A percentile compares a stretch with the other conserved stretches of the same genome.
Conservation (phyloP, 37 sponge, comb jelly and placozoan species). For the Crambe crambe region DNA sequence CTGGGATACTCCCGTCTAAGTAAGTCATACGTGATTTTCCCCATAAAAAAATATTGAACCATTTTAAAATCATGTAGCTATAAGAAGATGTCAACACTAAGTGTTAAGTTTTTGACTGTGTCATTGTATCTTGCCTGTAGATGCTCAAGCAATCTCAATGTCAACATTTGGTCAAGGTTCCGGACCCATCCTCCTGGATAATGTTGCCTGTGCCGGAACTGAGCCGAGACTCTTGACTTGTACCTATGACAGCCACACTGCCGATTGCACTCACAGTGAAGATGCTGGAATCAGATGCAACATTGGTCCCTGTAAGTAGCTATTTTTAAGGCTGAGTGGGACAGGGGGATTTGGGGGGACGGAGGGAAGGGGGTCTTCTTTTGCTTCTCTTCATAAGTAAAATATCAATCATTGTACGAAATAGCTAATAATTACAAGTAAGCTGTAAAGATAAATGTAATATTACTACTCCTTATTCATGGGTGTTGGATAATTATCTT, state of each 20-base stretch:
- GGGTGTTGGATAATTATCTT: too few species aligned
- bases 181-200: constrained; percentile 6
- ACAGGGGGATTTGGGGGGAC: too few species aligned
- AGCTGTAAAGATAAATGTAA: too few species aligned
- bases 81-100: too few species aligned
- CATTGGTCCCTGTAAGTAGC: background rate
- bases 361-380: too few species aligned
- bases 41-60: background rate
- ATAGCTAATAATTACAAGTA: too few species aligned
- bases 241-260: constrained; percentile 19
- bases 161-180: constrained; percentile 3
- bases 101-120: background rate
- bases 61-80: too few species aligned
- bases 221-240: constrained; percentile 33
- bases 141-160: background rate
- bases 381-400: too few species aligned
- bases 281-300: constrained; percentile 56
- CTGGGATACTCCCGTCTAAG: background rate
- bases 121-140: background rate
- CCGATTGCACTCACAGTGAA: constrained; percentile 43
- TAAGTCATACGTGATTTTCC: background rate
- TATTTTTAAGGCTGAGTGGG: too few species aligned
- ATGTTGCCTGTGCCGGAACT: constrained; percentile 36
- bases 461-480: too few species aligned
- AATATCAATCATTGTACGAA: too few species aligned